phyloP scores from a whole-genome alignment of 2,888 invertebrate genomes.

The Oeneis ivallda region DNA sequence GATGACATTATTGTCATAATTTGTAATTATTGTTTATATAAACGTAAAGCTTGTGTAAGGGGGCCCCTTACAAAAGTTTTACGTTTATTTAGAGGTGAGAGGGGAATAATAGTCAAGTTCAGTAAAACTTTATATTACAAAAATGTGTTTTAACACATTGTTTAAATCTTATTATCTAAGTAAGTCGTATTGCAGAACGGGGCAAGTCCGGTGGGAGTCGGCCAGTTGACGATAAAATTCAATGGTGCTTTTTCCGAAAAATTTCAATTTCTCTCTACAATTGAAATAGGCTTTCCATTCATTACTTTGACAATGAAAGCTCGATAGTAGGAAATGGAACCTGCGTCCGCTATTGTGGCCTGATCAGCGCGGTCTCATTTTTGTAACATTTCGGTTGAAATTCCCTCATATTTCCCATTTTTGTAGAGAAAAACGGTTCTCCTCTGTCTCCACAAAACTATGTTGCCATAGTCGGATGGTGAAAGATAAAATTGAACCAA shows the following conservation, averaged over 20 bases:
- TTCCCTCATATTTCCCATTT: not conserved
- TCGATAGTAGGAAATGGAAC: constrained; percentile 28
- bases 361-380: constrained; percentile 1
- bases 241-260: constrained; percentile 8
- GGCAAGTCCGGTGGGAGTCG: not conserved
- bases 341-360: constrained; percentile 6
- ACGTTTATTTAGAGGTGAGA: no score
- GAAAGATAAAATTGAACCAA: no score
- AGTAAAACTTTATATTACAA: no score
- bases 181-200: not conserved
- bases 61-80: no score
- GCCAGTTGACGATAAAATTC: not conserved
- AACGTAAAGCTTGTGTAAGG: no score
- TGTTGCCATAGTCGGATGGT: not conserved
- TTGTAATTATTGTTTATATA: no score
- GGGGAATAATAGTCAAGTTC: no score
- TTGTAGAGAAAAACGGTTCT: not conserved
- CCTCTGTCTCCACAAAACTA: not conserved
- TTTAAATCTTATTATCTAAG: no score
- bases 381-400: constrained; percentile 7
- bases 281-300: constrained; percentile 27
- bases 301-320: constrained; percentile 28
- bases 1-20: no score
- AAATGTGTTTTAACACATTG: no score
- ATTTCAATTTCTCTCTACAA: constrained; percentile 25